phyloP scores from a whole-genome alignment of 2,797 vertebrate species.

The Microcaecilia unicolor region DNA sequence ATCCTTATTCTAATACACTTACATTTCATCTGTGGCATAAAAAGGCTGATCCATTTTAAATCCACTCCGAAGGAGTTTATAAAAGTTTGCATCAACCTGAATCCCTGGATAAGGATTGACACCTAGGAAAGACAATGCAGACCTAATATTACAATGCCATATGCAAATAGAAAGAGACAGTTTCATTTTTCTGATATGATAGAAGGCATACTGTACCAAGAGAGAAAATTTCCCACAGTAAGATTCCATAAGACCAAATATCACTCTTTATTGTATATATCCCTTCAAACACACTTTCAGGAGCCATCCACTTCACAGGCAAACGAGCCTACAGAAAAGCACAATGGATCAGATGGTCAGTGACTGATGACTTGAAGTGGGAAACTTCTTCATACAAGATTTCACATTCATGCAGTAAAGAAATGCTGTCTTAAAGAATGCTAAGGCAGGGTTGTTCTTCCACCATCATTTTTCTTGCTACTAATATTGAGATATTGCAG shows the following conservation, averaged over 20 bases:
- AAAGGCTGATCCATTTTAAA: constrained; percentile 91
- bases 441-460: too few relatives aligned
- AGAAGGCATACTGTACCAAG: constrained; percentile 61
- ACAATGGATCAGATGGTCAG: too few relatives aligned
- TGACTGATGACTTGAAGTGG: too few relatives aligned
- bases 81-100: constrained; percentile 80
- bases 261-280: constrained; percentile 92
- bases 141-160: background rate
- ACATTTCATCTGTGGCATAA: constrained; percentile 79
- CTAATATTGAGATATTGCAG: too few relatives aligned
- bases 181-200: background rate
- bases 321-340: constrained; percentile 66
- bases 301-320: constrained; percentile 97
- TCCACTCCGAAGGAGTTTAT: constrained; percentile 80
- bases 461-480: too few relatives aligned
- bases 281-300: constrained; percentile 88
- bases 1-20: constrained; percentile 28
- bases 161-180: background rate
- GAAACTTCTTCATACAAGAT: too few relatives aligned
- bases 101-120: constrained; percentile 90
- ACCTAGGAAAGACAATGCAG: constrained; percentile 47
- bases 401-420: too few relatives aligned
- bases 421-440: too few relatives aligned
- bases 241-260: constrained; percentile 90
- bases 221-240: constrained; percentile 97